A percentile compares a stretch with the other conserved stretches of the same genome.
phyloP scores from a whole-genome alignment of 2,797 vertebrate species.

The Catostomus latipinnis region DNA sequence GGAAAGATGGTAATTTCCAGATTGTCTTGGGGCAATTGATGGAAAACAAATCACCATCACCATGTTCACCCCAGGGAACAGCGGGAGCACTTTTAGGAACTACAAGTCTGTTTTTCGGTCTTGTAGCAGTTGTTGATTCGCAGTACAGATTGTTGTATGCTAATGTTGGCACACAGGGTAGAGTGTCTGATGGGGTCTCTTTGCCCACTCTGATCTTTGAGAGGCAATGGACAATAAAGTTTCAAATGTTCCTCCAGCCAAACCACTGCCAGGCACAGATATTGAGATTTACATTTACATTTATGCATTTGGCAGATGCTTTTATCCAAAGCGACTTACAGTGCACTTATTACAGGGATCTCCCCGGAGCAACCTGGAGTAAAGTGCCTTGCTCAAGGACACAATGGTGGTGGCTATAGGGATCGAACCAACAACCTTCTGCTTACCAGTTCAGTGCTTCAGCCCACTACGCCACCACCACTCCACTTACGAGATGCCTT shows the following conservation, averaged over 20 bases:
- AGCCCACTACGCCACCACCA: too few species aligned
- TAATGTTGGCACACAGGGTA: neutral
- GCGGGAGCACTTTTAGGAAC: neutral
- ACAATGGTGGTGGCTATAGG: too few species aligned
- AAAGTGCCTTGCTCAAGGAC: too few species aligned
- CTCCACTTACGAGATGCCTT: neutral
- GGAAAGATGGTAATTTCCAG: neutral
- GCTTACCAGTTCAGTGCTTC: too few species aligned
- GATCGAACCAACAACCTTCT: too few species aligned
- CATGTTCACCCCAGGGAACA: neutral
- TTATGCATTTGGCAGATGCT: too few species aligned
- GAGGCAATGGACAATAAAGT: neutral
- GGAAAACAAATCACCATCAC: neutral
- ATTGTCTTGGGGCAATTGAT: neutral
- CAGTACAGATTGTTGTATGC: neutral
- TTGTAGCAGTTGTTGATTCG: neutral
- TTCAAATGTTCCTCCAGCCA: neutral
- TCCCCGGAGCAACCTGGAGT: too few species aligned
- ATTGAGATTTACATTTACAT: neutral
- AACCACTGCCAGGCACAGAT: slow-evolving; percentile 3
- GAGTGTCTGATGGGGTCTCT: neutral
- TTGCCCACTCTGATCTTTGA: neutral
- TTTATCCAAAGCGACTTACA: too few species aligned
- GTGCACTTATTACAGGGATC: too few species aligned
- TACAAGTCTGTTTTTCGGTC: neutral